These are phyloP conservation scores for Brenthis hecate DNA, from an alignment of 2,888 invertebrate species.

Conservation along the genomic window DNA sequence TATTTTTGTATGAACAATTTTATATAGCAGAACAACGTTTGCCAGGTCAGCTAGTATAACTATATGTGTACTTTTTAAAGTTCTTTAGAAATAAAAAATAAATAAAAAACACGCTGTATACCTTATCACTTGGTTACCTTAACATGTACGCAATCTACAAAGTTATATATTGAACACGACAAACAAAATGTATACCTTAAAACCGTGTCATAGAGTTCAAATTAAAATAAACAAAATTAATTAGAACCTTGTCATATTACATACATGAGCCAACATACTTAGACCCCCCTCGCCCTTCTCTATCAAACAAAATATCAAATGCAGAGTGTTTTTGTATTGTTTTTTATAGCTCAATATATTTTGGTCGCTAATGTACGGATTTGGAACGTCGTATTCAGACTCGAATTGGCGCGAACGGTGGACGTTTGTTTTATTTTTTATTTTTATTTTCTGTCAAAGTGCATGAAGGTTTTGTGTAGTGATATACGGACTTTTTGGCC, in stretches of 20 bases:
- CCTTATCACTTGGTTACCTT: conserved; percentile 72
- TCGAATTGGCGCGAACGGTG: conserved; percentile 59
- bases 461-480: conserved; percentile 31
- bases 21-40: too few species aligned
- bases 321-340: conserved; percentile 45
- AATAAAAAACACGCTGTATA: conserved; percentile 57
- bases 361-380: conserved; percentile 57
- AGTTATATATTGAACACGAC: conserved; percentile 38
- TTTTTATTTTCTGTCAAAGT: conserved; percentile 36
- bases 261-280: conserved; percentile 45
- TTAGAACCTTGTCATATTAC: conserved; percentile 43
- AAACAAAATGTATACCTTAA: conserved; percentile 37
- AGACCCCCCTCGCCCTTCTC: conserved; percentile 49
- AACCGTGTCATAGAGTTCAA: conserved; percentile 33
- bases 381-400: conserved; percentile 75
- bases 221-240: conserved; percentile 31
- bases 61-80: neutral
- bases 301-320: conserved; percentile 32
- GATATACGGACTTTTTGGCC: conserved; percentile 20
- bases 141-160: conserved; percentile 64
- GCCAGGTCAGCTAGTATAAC: too few species aligned
- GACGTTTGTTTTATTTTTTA: conserved; percentile 54
- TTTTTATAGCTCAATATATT: conserved; percentile 47
- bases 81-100: neutral
- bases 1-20: too few species aligned